phyloP scores from a whole-genome alignment of 2,797 vertebrate species.

The Hipposideros larvatus region DNA sequence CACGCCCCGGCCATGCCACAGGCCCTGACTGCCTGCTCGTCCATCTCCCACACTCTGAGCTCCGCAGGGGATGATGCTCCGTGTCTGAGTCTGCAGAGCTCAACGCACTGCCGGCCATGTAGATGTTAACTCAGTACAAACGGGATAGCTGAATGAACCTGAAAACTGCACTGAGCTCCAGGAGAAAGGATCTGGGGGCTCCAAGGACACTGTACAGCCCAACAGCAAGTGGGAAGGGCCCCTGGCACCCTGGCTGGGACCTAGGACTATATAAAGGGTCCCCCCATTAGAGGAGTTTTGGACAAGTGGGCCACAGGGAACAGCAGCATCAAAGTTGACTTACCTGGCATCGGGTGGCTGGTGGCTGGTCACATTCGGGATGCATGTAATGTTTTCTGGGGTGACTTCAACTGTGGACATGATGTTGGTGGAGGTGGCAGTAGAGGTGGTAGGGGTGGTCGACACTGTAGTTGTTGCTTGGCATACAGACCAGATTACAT shows the following conservation, averaged over 20 bases:
- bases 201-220: neutral
- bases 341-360: neutral
- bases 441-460: neutral
- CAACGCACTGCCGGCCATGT: rapidly evolving
- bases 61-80: rapidly evolving
- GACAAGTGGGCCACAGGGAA: neutral
- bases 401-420: neutral
- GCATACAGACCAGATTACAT: conserved; percentile 27
- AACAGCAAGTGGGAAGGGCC: neutral
- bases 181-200: neutral
- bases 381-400: neutral
- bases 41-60: neutral
- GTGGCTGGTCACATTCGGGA: neutral
- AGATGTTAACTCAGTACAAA: neutral
- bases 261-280: neutral
- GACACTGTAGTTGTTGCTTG: conserved; percentile 26
- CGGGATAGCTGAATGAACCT: no score
- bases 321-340: neutral
- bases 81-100: neutral
- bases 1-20: rapidly evolving
- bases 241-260: neutral
- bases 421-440: neutral
- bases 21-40: neutral
- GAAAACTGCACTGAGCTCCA: neutral
- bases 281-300: neutral